Percentiles rank a stretch among this genome's conserved stretches.
These are phyloP conservation scores for Dolichopus griseipennis DNA, from an alignment of 2,888 invertebrate genomes.

Conservation along the genomic window DNA sequence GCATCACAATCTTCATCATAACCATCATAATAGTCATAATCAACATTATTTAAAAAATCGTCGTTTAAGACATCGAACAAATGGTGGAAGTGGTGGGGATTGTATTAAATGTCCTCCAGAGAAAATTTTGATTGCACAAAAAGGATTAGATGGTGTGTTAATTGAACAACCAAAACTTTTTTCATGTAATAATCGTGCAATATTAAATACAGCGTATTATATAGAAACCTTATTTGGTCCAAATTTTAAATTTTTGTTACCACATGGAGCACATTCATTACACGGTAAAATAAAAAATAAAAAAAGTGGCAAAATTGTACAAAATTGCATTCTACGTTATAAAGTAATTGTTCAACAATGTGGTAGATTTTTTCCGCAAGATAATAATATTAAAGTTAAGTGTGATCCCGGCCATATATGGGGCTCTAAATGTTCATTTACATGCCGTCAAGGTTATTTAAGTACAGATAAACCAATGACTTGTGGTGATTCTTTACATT, in stretches of 20 bases:
- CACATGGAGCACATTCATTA: slow-evolving; percentile 24
- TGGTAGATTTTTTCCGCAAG: slow-evolving; percentile 19
- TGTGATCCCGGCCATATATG: slow-evolving; percentile 24
- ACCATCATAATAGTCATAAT: background rate
- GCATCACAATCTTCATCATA: background rate
- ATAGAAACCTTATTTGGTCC: slow-evolving; percentile 25
- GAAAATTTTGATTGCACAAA: slow-evolving; percentile 23
- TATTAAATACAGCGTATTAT: slow-evolving; percentile 20
- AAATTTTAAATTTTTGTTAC: slow-evolving; percentile 22
- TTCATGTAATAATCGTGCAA: slow-evolving; percentile 23
- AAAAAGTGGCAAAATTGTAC: slow-evolving; percentile 19
- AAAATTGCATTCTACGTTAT: slow-evolving; percentile 23
- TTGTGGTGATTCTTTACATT: slow-evolving; percentile 23
- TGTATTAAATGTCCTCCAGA: slow-evolving; percentile 25
- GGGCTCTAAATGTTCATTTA: slow-evolving; percentile 25
- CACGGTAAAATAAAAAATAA: slow-evolving; percentile 23
- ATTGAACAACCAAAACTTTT: slow-evolving; percentile 23
- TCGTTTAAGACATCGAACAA: slow-evolving; percentile 10
- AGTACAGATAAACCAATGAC: slow-evolving; percentile 21
- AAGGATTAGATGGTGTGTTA: slow-evolving; percentile 23
- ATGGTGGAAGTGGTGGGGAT: slow-evolving; percentile 2
- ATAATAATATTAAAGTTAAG: slow-evolving; percentile 20
- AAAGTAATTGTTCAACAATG: slow-evolving; percentile 25
- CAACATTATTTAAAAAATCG: background rate
- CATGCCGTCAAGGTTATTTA: slow-evolving; percentile 21